Base-by-base conservation (phyloP, 1,140 invertebrate species). In the Helicorthomorpha holstii region DNA sequence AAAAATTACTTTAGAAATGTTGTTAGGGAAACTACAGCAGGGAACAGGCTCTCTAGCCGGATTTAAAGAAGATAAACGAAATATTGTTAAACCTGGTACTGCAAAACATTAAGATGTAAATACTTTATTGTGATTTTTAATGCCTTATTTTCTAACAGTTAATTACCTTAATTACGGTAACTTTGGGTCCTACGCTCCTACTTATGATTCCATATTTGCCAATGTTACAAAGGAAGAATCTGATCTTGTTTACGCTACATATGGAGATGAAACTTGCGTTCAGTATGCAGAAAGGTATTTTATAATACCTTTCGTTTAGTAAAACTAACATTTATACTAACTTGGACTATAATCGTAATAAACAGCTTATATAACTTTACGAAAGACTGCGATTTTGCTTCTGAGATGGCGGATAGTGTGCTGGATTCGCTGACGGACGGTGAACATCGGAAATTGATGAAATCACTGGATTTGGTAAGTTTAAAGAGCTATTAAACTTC, bases 171-270 rank as follows among this genome's bases (percentile, higher is more conserved):
- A 90, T 64, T 96, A 96, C 66, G 93, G 92, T 0, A 82, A 91
- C 2, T 98, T 91, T 72, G 83, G 87, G 34, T 92, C 89, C 1
- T 94, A 94, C 71, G 91, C 91, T 1, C 94, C 94, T 0, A 80
- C 80, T 21, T 92, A 91, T 67, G 93, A 98, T 66, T 93, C 90
- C 0, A 91, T 88, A 1, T 96, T 95, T 72, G 79, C 93, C 0
- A 94, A 88, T 61, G 69, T 98, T 22, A 88, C 80, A 12, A 89
- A 93, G 64, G 87, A 93, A 57, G 93, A 98, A 63, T 85, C 86
- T 1, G 89, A 95, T 61, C 64, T 98, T 53, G 77, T 98, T 1
- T 80, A 87, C 60, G 78, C 83, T 55, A 93, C 91, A 0, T 92
- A 96, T 63, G 92, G 90, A 0, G 85, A 87, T 67, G 85, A 90